Evolutionary conservation across 2,797 vertebrate genomes (phyloP), one percentile per base, ranked within the genome.

Genomic region (Botia almorhae): DNA sequence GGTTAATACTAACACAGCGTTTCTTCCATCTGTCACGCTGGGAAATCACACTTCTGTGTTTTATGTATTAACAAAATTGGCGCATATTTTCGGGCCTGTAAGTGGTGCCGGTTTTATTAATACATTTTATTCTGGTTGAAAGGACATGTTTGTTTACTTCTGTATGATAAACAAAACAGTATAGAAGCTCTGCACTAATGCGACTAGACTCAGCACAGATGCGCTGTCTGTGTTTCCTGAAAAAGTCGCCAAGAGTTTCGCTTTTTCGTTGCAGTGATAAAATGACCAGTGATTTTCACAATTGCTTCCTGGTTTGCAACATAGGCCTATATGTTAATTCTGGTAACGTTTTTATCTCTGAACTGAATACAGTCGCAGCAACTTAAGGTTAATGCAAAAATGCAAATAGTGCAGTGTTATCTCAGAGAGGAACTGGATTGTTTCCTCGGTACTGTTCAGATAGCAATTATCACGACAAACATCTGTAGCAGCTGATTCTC

Each of bases 401-500:
- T 6, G 26, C 48, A 70, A 61, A 70, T 33, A 29, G 23, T 11
- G 7, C 51, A 8, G 2, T 58, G 51, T 61, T 70, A 21, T 70
- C 48, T 69, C 23, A 1, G 8, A 7, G 43, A 68, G 43, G 43
- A 63, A 61, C 69, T 56, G 3, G 43, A 60, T 23, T 70, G 76
- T 61, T 78, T 78, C 39, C 39, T 16, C 8, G 0, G 2, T 26
- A 13, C 53, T 69, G 65, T 65, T 63, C 67, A 21, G 39, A 69
- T 12, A 50, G 13, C 60, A 51, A 78, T 78, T 69, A 77, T 78
- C 76, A 78, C 21, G 36, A 64, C 39, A 68, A 82, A 60, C 69
- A 82, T 58, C 29, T 72, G 17, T 58, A 77, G 39, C 46, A 70
- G 21, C 21, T 17, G 60, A 36, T 56, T 63, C 7, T 63, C 26